Conservation (phyloP, 1,140 invertebrate genomes). For the Drosophila repleta region DNA sequence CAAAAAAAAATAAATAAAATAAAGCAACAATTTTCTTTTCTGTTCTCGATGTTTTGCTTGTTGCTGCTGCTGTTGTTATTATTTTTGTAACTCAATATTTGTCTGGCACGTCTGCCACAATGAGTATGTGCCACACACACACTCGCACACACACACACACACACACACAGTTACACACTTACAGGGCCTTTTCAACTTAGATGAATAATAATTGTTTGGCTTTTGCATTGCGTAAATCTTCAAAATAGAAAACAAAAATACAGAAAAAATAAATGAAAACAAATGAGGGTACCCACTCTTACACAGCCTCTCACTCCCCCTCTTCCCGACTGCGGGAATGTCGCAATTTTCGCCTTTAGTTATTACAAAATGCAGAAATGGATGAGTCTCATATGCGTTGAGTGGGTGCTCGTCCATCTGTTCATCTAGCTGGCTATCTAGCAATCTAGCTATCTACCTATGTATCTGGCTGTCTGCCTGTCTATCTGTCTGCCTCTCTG, state of each 20-base stretch:
- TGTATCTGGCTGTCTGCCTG: constrained; percentile 9
- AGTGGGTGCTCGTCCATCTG: constrained; percentile 42
- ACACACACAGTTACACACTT: background rate
- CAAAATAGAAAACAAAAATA: constrained; percentile 68
- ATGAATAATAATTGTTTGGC: constrained; percentile 71
- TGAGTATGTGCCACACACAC: constrained; percentile 24
- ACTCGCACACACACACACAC: background rate
- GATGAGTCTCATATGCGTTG: constrained; percentile 13
- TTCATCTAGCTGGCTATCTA: constrained; percentile 18
- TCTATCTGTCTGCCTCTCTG: constrained; percentile 20
- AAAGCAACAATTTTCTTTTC: too few relatives aligned
- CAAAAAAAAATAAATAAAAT: too few relatives aligned
- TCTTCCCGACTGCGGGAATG: constrained; percentile 45
- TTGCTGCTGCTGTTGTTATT: constrained; percentile 18
- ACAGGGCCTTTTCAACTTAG: constrained; percentile 3
- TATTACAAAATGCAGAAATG: constrained; percentile 69
- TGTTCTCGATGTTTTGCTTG: constrained; percentile 1
- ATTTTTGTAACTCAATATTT: constrained; percentile 72
- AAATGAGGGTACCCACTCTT: constrained; percentile 10
- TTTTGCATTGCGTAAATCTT: constrained; percentile 79
- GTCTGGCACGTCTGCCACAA: constrained; percentile 45
- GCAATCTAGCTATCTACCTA: constrained; percentile 14
- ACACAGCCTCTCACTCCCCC: background rate
- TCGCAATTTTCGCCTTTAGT: constrained; percentile 71
- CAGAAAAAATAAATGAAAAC: constrained; percentile 58